phyloP scores from a whole-genome alignment of 2,113 vertebrate genomes.

The Motacilla tschutschensis region DNA sequence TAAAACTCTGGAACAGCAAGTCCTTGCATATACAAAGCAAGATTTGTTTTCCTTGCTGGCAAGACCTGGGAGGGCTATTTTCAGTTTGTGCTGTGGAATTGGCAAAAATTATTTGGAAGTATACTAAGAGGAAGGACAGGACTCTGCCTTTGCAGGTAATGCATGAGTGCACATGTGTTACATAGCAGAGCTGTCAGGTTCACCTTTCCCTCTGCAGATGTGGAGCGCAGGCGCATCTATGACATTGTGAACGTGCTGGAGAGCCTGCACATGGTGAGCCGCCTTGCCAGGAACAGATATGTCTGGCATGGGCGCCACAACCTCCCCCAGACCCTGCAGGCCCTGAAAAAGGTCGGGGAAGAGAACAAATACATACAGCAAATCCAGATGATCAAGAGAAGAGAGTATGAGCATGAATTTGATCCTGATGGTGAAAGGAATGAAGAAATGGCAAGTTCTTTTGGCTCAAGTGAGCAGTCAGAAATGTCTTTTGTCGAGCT shows the following conservation, averaged over 20 bases:
- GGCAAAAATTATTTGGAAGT: neutral
- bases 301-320: constrained; percentile 88
- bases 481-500: constrained; percentile 87
- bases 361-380: constrained; percentile 85
- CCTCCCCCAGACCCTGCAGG: constrained; percentile 85
- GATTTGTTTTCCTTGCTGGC: neutral
- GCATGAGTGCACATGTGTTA: rapidly evolving
- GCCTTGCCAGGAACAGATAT: constrained; percentile 93
- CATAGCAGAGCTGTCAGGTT: neutral
- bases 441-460: constrained; percentile 67
- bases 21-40: neutral
- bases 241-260: constrained; percentile 96
- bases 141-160: neutral
- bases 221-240: constrained; percentile 93
- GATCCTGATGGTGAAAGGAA: constrained; percentile 71
- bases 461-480: constrained; percentile 62
- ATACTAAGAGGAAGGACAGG: neutral
- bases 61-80: neutral
- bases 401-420: constrained; percentile 74
- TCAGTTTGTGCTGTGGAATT: neutral
- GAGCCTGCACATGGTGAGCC: constrained; percentile 96
- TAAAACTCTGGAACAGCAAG: neutral
- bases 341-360: constrained; percentile 82
- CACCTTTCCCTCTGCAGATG: constrained; percentile 63
- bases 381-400: constrained; percentile 86